A percentile compares a stretch with the other conserved stretches of the same genome.
Evolutionary conservation across 2,888 invertebrate species (phyloP).

Genomic region (Aleiodes testaceus): DNA sequence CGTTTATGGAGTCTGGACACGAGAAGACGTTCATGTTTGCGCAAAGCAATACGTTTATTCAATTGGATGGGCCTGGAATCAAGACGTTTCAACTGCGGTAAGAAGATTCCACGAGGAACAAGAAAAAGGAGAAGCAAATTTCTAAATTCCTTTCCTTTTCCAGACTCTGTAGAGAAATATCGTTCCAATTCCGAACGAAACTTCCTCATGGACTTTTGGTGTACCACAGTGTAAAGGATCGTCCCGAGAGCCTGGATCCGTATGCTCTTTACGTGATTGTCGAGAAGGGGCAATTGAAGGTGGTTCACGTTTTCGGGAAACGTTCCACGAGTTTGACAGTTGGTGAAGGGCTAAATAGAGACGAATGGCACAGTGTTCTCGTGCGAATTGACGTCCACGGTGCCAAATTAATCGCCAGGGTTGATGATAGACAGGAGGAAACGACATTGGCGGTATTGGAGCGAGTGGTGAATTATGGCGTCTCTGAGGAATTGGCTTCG

Average conservation of each 20-base stretch:
- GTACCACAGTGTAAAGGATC: conserved; percentile 91
- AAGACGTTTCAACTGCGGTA: conserved; percentile 92
- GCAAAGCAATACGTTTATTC: conserved; percentile 91
- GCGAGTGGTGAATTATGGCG: conserved; percentile 89
- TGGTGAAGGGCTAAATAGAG: conserved; percentile 89
- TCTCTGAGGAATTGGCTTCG: conserved; percentile 88
- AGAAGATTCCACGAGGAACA: too few species aligned
- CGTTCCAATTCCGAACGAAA: conserved; percentile 90
- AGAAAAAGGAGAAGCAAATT: not conserved
- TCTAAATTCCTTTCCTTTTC: not conserved
- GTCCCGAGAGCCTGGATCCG: conserved; percentile 86
- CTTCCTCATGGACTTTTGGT: conserved; percentile 90
- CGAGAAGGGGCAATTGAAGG: conserved; percentile 92
- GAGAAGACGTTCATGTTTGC: conserved; percentile 94
- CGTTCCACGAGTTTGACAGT: conserved; percentile 89
- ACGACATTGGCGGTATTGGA: conserved; percentile 88
- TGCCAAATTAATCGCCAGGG: conserved; percentile 87
- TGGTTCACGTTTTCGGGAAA: conserved; percentile 93
- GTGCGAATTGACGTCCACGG: conserved; percentile 91
- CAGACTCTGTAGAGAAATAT: conserved; percentile 90
- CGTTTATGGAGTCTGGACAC: conserved; percentile 89
- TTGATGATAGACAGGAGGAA: conserved; percentile 88
- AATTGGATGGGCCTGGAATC: conserved; percentile 91
- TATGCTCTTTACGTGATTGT: conserved; percentile 94
- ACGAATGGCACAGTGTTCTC: conserved; percentile 92